A percentile compares a stretch with the other conserved stretches of the same genome.
These are phyloP conservation scores for Karalla daura DNA, from an alignment of 2,797 vertebrate genomes.

Conservation along the genomic window DNA sequence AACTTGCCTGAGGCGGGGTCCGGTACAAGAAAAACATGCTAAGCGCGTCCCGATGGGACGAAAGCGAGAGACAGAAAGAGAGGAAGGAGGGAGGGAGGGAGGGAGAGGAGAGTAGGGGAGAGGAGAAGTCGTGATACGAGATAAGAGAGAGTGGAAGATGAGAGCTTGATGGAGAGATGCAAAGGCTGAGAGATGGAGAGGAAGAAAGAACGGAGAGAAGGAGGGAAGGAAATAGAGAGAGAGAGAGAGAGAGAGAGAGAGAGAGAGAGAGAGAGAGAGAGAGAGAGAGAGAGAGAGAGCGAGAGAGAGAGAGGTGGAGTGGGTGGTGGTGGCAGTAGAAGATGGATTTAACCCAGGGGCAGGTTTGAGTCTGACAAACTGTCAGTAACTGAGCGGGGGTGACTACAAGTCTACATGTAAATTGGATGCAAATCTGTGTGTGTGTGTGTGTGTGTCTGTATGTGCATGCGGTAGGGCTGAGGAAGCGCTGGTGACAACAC, in stretches of 20 bases:
- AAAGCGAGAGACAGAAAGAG: neutral
- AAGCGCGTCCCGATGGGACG: conserved; percentile 20
- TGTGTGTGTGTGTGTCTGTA: conserved; percentile 32
- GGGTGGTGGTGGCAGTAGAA: conserved; percentile 40
- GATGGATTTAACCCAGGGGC: conserved; percentile 74
- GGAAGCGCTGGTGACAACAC: conserved; percentile 53
- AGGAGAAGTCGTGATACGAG: conserved; percentile 32
- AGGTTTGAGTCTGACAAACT: conserved; percentile 72
- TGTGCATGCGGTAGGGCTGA: conserved; percentile 47
- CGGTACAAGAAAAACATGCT: conserved; percentile 43
- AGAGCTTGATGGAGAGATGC: conserved; percentile 40
- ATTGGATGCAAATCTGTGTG: conserved; percentile 70
- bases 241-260: too few relatives aligned
- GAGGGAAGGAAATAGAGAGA: too few relatives aligned
- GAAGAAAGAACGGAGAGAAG: conserved; percentile 10
- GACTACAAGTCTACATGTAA: conserved; percentile 68
- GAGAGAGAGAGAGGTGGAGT: conserved; percentile 13
- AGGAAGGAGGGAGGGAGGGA: neutral
- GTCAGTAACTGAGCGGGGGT: conserved; percentile 67
- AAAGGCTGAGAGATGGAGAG: conserved; percentile 39
- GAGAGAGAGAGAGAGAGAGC: conserved; percentile 27
- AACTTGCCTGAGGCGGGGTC: conserved; percentile 46
- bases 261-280: conserved; percentile 26
- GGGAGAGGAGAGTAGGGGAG: neutral
- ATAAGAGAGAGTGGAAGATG: conserved; percentile 52